These are phyloP conservation scores for Tachypleus tridentatus DNA, from an alignment of 1,140 invertebrate genomes.

Conservation along the genomic window DNA sequence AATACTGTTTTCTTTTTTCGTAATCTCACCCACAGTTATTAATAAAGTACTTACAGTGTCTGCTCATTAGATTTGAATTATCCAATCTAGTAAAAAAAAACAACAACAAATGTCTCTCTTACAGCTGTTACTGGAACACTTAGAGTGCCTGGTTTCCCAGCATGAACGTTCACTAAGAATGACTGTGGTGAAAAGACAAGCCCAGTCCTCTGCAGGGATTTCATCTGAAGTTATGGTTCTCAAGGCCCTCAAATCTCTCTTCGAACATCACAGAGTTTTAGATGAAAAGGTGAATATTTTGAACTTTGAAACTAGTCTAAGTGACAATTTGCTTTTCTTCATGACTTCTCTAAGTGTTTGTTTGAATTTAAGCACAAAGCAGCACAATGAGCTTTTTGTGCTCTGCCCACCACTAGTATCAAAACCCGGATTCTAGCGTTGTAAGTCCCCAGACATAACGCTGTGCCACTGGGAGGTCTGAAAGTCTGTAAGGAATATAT, in stretches of 20 bases:
- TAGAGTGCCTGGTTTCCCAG: slow-evolving; percentile 95
- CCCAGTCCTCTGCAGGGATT: slow-evolving; percentile 89
- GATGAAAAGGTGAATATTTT: slow-evolving; percentile 79
- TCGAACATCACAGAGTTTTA: slow-evolving; percentile 98
- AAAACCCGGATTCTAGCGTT: no score
- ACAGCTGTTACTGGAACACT: slow-evolving; percentile 89
- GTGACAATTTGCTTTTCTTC: background rate
- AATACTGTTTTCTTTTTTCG: no score
- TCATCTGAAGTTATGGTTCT: slow-evolving; percentile 98
- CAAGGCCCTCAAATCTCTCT: slow-evolving; percentile 96
- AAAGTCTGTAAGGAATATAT: no score
- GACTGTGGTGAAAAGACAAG: slow-evolving; percentile 96
- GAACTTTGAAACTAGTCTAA: background rate
- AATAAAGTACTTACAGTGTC: no score
- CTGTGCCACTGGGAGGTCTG: no score
- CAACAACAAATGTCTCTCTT: slow-evolving; percentile 29
- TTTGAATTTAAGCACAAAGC: no score
- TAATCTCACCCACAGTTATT: no score
- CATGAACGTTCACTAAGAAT: slow-evolving; percentile 96
- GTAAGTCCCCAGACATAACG: no score
- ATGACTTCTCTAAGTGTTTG: slow-evolving; percentile 26
- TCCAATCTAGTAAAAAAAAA: slow-evolving; percentile 5
- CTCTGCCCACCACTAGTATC: no score
- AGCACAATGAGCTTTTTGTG: no score
- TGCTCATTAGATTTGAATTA: background rate